Percentiles rank a stretch among this genome's conserved stretches.
These are phyloP conservation scores for Noctua fimbriata DNA, from an alignment of 2,888 invertebrate species.

Conservation along the genomic window DNA sequence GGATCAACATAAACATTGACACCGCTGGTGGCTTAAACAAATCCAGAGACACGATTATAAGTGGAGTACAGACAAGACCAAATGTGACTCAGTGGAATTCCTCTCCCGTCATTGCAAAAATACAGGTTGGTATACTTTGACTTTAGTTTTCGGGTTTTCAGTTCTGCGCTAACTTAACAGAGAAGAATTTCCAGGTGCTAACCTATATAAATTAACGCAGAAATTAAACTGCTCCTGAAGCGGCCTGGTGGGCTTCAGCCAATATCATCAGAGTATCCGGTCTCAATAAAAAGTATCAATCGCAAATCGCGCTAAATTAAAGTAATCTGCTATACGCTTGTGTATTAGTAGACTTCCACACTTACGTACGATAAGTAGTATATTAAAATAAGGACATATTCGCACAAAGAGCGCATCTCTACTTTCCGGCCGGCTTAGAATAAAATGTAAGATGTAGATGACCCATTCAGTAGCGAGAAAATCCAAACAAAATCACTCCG, in stretches of 20 bases:
- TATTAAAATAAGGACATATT: not conserved
- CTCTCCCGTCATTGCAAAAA: constrained; percentile 78
- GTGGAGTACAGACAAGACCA: constrained; percentile 41
- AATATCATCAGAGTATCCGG: not conserved
- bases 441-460: not conserved
- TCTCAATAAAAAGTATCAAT: constrained; percentile 34
- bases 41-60: constrained; percentile 62
- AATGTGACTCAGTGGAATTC: constrained; percentile 72
- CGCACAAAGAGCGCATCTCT: not conserved
- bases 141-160: constrained; percentile 12
- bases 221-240: not conserved
- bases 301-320: constrained; percentile 23
- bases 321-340: constrained; percentile 19
- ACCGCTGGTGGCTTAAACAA: constrained; percentile 85
- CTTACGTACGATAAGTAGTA: constrained; percentile 1
- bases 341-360: constrained; percentile 20
- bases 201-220: not conserved
- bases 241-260: not conserved
- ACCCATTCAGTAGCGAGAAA: not conserved
- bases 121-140: constrained; percentile 73
- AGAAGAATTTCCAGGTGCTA: not conserved
- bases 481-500: constrained; percentile 2
- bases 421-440: not conserved
- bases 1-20: constrained; percentile 94
- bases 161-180: not conserved